These are phyloP conservation scores for Coenobita brevimanus DNA, from an alignment of 1,140 invertebrate species.

Conservation along the genomic window DNA sequence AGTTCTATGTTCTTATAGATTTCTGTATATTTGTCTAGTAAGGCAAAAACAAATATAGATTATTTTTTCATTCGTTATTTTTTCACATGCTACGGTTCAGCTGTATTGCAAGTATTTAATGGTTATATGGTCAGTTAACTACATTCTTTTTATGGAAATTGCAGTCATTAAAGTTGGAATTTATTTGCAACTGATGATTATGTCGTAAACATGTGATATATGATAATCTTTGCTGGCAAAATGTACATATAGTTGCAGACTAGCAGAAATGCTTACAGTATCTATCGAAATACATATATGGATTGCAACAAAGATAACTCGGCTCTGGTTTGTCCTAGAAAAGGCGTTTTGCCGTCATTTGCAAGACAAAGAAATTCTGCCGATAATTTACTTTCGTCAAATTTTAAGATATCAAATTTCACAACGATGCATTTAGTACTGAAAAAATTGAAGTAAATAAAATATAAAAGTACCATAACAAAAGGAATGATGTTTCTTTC, in stretches of 20 bases:
- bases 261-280: constrained; percentile 19
- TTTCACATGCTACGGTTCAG: constrained; percentile 11
- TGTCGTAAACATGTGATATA: constrained; percentile 19
- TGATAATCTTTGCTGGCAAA: constrained; percentile 6
- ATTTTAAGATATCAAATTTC: constrained; percentile 2
- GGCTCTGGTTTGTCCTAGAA: constrained; percentile 1
- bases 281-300: constrained; percentile 28
- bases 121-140: constrained; percentile 9
- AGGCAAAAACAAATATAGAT: background rate
- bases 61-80: constrained; percentile 12
- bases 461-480: background rate
- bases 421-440: constrained; percentile 30
- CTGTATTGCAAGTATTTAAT: constrained; percentile 6
- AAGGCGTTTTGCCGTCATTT: constrained; percentile 5
- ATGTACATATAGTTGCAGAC: constrained; percentile 18
- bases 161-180: constrained; percentile 11
- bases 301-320: constrained; percentile 21
- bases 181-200: constrained; percentile 20
- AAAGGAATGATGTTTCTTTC: background rate
- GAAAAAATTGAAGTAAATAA: constrained; percentile 16
- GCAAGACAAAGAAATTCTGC: constrained; percentile 10
- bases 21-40: constrained; percentile 4
- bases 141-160: background rate
- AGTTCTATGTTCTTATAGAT: constrained; percentile 3
- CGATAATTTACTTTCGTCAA: constrained; percentile 6